Percentiles rank a stretch among this genome's conserved stretches.
Conservation (phyloP, 2,113 vertebrate species). For the Shinisaurus crocodilurus region DNA sequence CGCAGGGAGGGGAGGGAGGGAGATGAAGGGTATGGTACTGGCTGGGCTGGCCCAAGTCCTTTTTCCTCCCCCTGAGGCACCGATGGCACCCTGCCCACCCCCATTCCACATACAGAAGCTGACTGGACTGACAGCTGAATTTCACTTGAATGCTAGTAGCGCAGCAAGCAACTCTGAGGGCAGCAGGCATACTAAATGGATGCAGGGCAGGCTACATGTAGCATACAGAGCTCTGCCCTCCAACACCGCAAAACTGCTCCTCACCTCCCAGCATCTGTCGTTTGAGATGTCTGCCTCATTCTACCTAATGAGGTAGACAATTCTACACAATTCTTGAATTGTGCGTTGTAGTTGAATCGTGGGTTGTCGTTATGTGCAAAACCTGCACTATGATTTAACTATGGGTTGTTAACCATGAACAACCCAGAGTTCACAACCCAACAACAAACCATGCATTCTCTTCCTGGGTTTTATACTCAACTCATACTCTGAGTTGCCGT, state of each 20-base stretch:
- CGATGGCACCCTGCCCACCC: not conserved
- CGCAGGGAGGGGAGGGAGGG: no score
- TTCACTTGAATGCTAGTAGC: not conserved
- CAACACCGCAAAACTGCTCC: not conserved
- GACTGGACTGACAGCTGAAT: not conserved
- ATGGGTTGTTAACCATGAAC: no score
- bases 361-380: no score
- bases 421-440: no score
- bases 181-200: not conserved
- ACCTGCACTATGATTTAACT: no score
- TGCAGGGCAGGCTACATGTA: not conserved
- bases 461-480: no score
- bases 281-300: not conserved
- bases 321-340: no score
- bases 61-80: not conserved
- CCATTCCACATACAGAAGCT: not conserved
- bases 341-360: no score
- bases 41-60: no score
- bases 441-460: no score
- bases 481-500: no score
- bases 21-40: not conserved
- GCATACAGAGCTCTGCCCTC: not conserved
- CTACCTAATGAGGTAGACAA: no score
- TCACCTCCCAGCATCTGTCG: not conserved
- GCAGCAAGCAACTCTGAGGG: not conserved